Conservation (phyloP, 2,888 invertebrate species). For the Heliothis peltigera region DNA sequence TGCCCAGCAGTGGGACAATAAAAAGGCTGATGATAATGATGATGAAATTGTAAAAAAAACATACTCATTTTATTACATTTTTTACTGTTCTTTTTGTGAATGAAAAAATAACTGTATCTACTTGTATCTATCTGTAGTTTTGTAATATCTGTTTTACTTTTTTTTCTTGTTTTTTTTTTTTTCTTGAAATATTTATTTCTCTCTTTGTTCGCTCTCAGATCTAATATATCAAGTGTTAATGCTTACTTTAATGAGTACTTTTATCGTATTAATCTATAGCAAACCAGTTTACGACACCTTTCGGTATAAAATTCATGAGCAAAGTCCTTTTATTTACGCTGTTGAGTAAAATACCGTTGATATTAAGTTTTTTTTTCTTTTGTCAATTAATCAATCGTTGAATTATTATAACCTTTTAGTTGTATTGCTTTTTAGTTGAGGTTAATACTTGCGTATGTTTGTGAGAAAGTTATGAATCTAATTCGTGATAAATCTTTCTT, state of each 20-base stretch:
- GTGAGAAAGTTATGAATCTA: background rate
- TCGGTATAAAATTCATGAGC: conserved; percentile 50
- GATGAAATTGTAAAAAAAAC: conserved; percentile 3
- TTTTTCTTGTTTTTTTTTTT: conserved; percentile 13
- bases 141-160: background rate
- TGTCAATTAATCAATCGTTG: conserved; percentile 44
- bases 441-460: background rate
- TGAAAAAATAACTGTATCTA: conserved; percentile 33
- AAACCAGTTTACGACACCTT: conserved; percentile 55
- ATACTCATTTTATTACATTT: background rate
- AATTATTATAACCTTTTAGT: conserved; percentile 48
- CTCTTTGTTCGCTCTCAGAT: conserved; percentile 47
- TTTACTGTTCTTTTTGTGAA: conserved; percentile 6
- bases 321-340: conserved; percentile 49
- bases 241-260: conserved; percentile 46
- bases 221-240: conserved; percentile 57
- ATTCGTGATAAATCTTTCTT: background rate
- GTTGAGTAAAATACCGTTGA: conserved; percentile 36
- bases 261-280: conserved; percentile 56
- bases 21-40: no score
- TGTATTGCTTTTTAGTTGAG: background rate
- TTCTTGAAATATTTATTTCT: conserved; percentile 53
- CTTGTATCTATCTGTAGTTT: no score
- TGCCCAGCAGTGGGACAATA: no score
- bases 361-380: conserved; percentile 33